Evolutionary conservation across 2,113 vertebrate genomes (phyloP), one percentile per base, ranked within the genome.

Genomic region (Xiphophorus couchianus): DNA sequence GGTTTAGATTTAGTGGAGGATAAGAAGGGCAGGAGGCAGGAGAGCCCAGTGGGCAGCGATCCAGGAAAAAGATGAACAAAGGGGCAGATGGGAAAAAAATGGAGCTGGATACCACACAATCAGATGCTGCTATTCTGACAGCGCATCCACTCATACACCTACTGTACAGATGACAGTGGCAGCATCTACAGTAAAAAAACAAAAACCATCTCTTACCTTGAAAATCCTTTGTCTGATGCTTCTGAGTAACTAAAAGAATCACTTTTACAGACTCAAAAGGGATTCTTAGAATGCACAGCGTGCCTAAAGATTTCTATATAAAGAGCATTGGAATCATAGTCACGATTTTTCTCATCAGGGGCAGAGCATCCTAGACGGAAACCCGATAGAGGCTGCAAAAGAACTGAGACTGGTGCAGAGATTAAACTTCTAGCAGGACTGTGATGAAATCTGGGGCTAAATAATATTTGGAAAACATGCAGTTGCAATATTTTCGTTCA

Each of bases 91-190:
- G 62, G 58, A 48, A 75, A 11, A 72, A 31, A 27, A 68, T 51
- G 4, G 42, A 71, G 44, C 17, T 48, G 17, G 58, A 76, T 54
- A 71, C 35, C 69, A 70, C 51, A 64, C 27, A 63, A 58, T 60
- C 35, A 31, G 70, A 51, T 15, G 42, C 35, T 71, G 62, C 74
- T 48, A 7, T 48, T 19, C 44, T 48, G 72, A 70, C 73, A 86
- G 51, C 25, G 60, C 68, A 35, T 68, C 68, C 80, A 85, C 77
- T 83, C 81, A 62, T 51, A 86, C 71, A 66, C 62, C 72, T 63
- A 66, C 64, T 37, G 64, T 39, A 78, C 73, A 60, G 54, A 74
- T 66, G 28, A 74, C 66, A 62, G 65, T 76, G 48, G 27, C 25
- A 17, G 33, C 11, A 25, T 4, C 69, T 69, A n/a, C 19, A n/a